Evolutionary conservation across 2,888 invertebrate genomes (phyloP), one percentile per base, ranked within the genome.

Genomic region (Penaeus monodon): DNA sequence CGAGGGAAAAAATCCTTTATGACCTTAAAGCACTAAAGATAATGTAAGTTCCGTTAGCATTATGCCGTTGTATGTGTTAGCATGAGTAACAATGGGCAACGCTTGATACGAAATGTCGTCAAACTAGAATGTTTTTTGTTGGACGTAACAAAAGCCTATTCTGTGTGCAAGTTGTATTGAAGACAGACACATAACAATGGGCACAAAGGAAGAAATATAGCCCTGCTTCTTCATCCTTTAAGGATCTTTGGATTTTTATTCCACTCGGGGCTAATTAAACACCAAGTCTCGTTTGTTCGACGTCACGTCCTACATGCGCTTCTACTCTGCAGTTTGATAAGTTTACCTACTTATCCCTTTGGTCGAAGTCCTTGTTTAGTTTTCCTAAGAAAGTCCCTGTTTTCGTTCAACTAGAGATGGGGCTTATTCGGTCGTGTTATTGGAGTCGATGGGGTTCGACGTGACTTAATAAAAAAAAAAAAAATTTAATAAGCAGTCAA

Each of bases 121-220:
- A 81, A 81, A 81, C 57, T 65, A 66, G 81, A 81, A 81, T 81
- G 81, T 81, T 81, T 81, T 81, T 81, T 10, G 79, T 57, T 65
- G 78, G 78, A 78, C 10, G 64, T 66, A 78, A 84, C 77, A 83
- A 83, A 83, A 76, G 83, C 63, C 76, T 83, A 73, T 64, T 74
- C 83, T 83, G 83, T 74, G 74, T 76, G 83, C 83, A 83, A 83
- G 83, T 83, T 76, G 83, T 83, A 83, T 83, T 83, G 83, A 83
- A 83, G 83, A 83, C 83, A 83, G 83, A 38, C 76, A 64, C 44
- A 66, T 83, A 74, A 83, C 83, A 83, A 83, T 83, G 74, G 82
- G 33, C 65, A 74, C 76, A 83, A 83, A 83, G 27, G 83, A 76
- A 83, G 83, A 83, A 83, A 83, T 83, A 83, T 83, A 44, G 83